phyloP scores from a whole-genome alignment of 1,140 invertebrate genomes.

The Ceratina japonica region DNA sequence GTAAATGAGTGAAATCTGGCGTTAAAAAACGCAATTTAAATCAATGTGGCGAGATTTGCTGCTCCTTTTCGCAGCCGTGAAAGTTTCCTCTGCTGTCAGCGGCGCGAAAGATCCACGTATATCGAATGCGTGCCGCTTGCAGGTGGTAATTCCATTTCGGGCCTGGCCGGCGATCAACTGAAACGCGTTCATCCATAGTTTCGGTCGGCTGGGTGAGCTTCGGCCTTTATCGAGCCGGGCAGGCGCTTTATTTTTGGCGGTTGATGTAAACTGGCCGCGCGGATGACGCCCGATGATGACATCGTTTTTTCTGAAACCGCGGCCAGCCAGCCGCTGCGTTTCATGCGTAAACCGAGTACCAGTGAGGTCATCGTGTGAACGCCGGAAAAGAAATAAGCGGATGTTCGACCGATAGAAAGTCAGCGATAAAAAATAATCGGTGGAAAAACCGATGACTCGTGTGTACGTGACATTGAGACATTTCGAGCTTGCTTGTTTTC shows the following conservation, averaged over 20 bases:
- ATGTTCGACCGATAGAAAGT: constrained; percentile 9
- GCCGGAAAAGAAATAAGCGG: constrained; percentile 29
- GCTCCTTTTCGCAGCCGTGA: not conserved
- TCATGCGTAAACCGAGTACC: too few relatives aligned
- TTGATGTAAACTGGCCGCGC: constrained; percentile 57
- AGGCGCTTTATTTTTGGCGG: constrained; percentile 52
- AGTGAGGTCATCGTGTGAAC: constrained; percentile 51
- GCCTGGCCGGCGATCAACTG: constrained; percentile 31
- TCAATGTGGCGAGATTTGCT: not conserved
- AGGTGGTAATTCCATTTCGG: constrained; percentile 25
- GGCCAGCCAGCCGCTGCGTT: constrained; percentile 15
- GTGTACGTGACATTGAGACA: not conserved
- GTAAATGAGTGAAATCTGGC: too few relatives aligned
- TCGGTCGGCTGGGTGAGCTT: not conserved
- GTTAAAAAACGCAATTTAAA: too few relatives aligned
- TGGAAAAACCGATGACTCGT: constrained; percentile 46
- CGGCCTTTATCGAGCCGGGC: constrained; percentile 2
- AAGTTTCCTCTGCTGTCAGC: too few relatives aligned
- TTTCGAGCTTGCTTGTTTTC: not conserved
- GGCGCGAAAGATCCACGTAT: not conserved
- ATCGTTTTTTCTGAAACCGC: constrained; percentile 25
- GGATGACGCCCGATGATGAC: constrained; percentile 6
- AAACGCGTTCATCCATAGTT: not conserved
- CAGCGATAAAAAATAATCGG: not conserved
- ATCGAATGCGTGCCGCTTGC: not conserved